phyloP scores from a whole-genome alignment of 2,888 invertebrate species.

The Lasioglossum calceatum region DNA sequence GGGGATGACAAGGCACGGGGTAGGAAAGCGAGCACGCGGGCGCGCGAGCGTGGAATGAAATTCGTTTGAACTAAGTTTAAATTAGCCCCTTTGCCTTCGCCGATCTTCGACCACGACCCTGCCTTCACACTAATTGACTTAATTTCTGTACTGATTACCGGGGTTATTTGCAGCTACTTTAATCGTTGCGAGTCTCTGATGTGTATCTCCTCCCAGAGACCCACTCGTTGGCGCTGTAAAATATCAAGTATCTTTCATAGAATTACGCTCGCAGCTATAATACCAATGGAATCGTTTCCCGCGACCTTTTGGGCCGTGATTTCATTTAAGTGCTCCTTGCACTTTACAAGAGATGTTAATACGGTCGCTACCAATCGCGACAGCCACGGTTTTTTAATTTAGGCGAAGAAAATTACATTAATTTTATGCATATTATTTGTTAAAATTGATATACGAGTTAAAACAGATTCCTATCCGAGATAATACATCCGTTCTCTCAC shows the following conservation, averaged over 20 bases:
- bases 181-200: constrained; percentile 49
- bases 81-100: constrained; percentile 60
- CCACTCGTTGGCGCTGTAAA: constrained; percentile 20
- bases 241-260: constrained; percentile 42
- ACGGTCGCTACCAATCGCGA: not conserved
- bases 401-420: not conserved
- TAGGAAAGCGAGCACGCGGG: not conserved
- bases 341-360: not conserved
- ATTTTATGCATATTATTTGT: not conserved
- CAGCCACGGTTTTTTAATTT: not conserved
- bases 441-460: no score
- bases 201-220: constrained; percentile 29
- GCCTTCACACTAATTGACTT: constrained; percentile 66
- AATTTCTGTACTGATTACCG: constrained; percentile 67
- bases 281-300: not conserved
- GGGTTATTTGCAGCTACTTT: constrained; percentile 64
- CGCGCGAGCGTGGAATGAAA: constrained; percentile 34
- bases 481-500: no score
- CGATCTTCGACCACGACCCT: constrained; percentile 47
- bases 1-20: constrained; percentile 23
- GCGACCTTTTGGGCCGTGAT: not conserved
- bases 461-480: not conserved
- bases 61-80: constrained; percentile 66
- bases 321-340: not conserved
- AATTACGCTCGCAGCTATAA: constrained; percentile 13